These are phyloP conservation scores for Falco punctatus DNA, from an alignment of 2,113 vertebrate species.

Conservation along the genomic window DNA sequence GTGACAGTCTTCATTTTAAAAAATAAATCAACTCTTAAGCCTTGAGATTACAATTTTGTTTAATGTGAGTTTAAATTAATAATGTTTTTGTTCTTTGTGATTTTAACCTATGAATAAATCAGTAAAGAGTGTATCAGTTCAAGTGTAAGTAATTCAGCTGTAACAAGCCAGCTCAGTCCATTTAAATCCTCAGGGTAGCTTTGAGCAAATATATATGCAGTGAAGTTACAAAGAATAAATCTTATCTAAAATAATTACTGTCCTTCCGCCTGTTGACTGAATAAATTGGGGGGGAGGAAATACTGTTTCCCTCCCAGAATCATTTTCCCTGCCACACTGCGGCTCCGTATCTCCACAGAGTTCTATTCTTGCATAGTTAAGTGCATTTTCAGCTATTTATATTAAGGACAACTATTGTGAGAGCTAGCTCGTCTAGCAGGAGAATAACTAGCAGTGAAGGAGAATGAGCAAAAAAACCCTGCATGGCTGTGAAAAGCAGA, in stretches of 20 bases:
- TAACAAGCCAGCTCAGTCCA: slow-evolving; percentile 44
- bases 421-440: background rate
- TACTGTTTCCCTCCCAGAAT: background rate
- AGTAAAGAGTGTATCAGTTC: slow-evolving; percentile 28
- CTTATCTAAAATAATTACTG: background rate
- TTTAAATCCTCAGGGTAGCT: slow-evolving; percentile 54
- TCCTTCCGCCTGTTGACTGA: slow-evolving; percentile 1
- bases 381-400: slow-evolving; percentile 15
- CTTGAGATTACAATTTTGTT: background rate
- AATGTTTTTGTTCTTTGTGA: background rate
- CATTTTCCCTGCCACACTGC: background rate
- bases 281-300: background rate
- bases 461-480: background rate
- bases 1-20: background rate
- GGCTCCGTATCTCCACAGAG: rapidly evolving
- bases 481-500: background rate
- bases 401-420: background rate
- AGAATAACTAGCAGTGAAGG: background rate
- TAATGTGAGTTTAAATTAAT: slow-evolving; percentile 6
- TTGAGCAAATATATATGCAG: slow-evolving; percentile 11
- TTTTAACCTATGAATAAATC: slow-evolving; percentile 40
- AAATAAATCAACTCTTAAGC: background rate
- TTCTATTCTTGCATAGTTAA: background rate
- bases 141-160: slow-evolving; percentile 42
- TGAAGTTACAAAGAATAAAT: slow-evolving; percentile 1